Evolutionary conservation across 2,113 vertebrate species (phyloP), one percentile per base, ranked within the genome.

Genomic region (Petromus typicus): DNA sequence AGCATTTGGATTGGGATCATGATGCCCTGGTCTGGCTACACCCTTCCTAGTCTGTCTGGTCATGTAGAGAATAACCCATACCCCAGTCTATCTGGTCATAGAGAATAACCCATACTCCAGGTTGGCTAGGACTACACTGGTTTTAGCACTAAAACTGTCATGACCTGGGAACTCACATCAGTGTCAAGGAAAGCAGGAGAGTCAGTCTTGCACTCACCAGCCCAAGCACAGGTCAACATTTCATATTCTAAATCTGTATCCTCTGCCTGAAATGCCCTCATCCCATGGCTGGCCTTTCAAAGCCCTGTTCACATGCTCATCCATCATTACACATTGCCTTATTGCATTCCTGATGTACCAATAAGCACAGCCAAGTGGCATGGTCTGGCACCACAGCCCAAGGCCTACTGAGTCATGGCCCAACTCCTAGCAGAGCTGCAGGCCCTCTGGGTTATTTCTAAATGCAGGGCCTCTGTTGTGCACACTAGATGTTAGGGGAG

Each of bases 401-500:
- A 32, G 5, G 32, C 32, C n/a, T 51, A 23, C n/a, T 89, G 76
- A 61, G 57, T 34, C 48, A 0, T 1, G 2, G 10, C 61, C 71
- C 18, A 73, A 11, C 69, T 76, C 59, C 54, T 66, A 51, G 25
- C 8, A 40, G 2, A 64, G 45, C 45, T 45, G 7, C 13, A 30
- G 59, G 56, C 14, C 20, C 32, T 27, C 27, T 18, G 64, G 43
- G 37, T 59, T 56, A 79, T 7, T 69, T 32, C 40, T 43, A 43
- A 13, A 3, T 48, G 48, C 56, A 63, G 40, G 32, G 45, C 1
- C 6, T 13, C 54, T 69, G 43, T 25, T 4, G 0, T 2, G 1
- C 27, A 23, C 7, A 56, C 14, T 1, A 97, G 92, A 98, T 97
- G 98, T 97, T 92, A 97, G 69, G 64, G 87, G 81, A 97, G 96